Evolutionary conservation across 2,888 invertebrate genomes (phyloP), one percentile per base, ranked within the genome.

Genomic region (Lasiommata megera): DNA sequence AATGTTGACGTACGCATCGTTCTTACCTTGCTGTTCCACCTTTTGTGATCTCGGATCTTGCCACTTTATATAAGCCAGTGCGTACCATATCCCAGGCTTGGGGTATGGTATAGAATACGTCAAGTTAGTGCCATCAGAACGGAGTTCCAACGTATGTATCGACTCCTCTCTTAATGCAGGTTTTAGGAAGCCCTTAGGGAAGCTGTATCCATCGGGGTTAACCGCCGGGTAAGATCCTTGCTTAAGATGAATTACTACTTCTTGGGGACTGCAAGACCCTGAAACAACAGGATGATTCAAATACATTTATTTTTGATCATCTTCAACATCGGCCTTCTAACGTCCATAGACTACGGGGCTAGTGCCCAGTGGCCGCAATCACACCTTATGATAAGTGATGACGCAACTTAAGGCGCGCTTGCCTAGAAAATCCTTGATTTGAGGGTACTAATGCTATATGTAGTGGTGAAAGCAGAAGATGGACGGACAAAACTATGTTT

Each of bases 151-250:
- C 16, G 91, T 88, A 70, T 93, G 92, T 50, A 93, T 82, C 0
- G 70, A 61, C 58, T 92, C 84, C 64, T 93, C 87, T 53, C 76
- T 77, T 1, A 81, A 76, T 12, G 91, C 80, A 9, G 52, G 31
- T 61, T 88, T 86, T 58, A 94, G 79, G 70, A 94, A 93, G 63
- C 93, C 87, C 58, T 93, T 93, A 0, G 96, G 95, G 72, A 96
- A 95, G 46, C 93, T 92, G 43, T 96, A 94, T 61, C 95, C 95
- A 74, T 96, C 96, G 1, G 96, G 96, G 74, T 94, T 94, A 59
- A 97, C 93, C 3, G 97, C 94, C 17, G 97, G 97, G 71, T 95
- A 94, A 46, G 96, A 94, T 12, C 95, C 96, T 67, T 95, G 93
- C 77, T 97, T 97, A 54, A 97, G 80, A 73, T 95, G 93, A 68